Evolutionary conservation across 2,888 invertebrate genomes (phyloP), one percentile per base, ranked within the genome.

Genomic region (Holacanthella duospinosa): DNA sequence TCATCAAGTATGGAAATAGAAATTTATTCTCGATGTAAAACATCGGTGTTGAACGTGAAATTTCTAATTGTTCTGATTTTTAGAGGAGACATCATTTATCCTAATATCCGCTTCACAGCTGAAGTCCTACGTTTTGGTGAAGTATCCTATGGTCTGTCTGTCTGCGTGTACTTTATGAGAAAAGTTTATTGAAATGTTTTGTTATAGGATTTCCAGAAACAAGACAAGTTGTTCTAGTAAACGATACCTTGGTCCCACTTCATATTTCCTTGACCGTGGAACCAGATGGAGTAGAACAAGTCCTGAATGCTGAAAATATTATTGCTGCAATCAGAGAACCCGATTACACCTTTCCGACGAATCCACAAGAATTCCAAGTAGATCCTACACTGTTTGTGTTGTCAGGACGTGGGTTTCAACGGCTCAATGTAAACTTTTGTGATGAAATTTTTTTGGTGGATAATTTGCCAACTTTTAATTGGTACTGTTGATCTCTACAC

Each of bases 241-340:
- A 69, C 21, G 68, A 69, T 21, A 64, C 66, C 0, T 24, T 69
- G 60, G 66, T 66, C 48, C 55, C 26, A 25, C 64, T 69, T 1
- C 25, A 61, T 1, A 60, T 68, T 6, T 36, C 48, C 36, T 27
- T 69, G 28, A 59, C 57, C 61, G 65, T 69, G 60, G 64, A 66
- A 2, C 29, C 19, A 25, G 66, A 66, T 56, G 69, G 69, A 43
- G 25, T 26, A 6, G 55, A 55, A 4, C 48, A 58, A 25, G 62
- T 68, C 43, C 43, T 69, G 12, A 57, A 59, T 12, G 58, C 60
- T 1, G 61, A 66, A 48, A 19, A 36, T 6, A 24, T 55, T 4
- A 16, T 24, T 2, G 44, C 19, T 21, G 43, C 29, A 59, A 4
- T 44, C 43, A 48, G 66, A 21, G 25, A 60, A 2, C 58, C 62